A percentile compares a stretch with the other conserved stretches of the same genome.
Conservation (phyloP, 2,797 vertebrate species). For the Coregonus ussuriensis region DNA sequence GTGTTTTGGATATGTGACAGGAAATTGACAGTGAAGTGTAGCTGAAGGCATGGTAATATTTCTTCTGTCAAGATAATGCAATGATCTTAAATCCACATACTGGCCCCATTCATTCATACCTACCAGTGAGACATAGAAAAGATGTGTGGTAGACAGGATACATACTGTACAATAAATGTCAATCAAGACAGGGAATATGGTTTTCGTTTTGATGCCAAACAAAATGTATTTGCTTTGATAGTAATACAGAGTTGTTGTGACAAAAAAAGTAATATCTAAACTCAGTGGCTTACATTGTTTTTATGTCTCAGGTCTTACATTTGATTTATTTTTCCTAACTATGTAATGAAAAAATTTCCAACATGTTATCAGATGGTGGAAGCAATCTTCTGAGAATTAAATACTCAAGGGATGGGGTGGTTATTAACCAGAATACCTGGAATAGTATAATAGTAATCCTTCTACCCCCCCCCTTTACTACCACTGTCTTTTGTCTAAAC, state of each 20-base stretch:
- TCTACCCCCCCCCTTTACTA: no score
- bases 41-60: background rate
- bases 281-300: no score
- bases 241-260: no score
- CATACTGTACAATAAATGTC: background rate
- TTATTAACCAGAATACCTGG: background rate
- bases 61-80: background rate
- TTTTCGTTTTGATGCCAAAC: background rate
- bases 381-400: background rate
- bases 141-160: background rate
- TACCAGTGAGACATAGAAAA: constrained; percentile 1
- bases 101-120: constrained; percentile 1
- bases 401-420: background rate
- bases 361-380: background rate
- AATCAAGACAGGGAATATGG: background rate
- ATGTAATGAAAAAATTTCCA: background rate
- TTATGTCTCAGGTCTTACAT: no score
- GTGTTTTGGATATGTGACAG: constrained; percentile 4
- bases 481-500: no score
- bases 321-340: no score
- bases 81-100: background rate
- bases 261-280: no score
- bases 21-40: background rate
- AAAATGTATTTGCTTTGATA: no score
- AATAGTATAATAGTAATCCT: no score